Evolutionary conservation across 2,113 vertebrate genomes (phyloP).

Genomic region (Chelonoidis abingdonii): DNA sequence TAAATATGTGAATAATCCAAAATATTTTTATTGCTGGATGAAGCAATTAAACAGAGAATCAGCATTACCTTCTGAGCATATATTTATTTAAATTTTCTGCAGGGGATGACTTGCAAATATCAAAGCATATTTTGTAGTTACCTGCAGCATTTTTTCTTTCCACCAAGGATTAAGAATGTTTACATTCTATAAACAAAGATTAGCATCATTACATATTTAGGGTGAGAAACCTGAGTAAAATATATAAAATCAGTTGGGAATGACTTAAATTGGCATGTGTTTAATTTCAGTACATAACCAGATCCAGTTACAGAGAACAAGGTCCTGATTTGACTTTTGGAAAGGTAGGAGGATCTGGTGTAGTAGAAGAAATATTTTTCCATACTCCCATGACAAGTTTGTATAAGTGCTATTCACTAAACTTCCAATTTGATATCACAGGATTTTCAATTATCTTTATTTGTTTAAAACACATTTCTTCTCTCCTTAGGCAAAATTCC

Average conservation of each 20-base stretch:
- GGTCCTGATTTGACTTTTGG: not conserved
- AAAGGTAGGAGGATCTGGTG: not conserved
- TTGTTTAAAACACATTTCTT: not conserved
- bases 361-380: not conserved
- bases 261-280: not conserved
- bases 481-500: not conserved
- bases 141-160: slow-evolving; percentile 21
- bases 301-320: not conserved
- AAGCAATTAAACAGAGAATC: slow-evolving; percentile 43
- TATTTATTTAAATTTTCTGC: slow-evolving; percentile 32
- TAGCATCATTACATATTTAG: slow-evolving; percentile 4
- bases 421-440: not conserved
- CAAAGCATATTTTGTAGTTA: not conserved
- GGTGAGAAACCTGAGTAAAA: slow-evolving; percentile 15
- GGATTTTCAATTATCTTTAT: not conserved
- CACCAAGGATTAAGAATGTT: slow-evolving; percentile 32
- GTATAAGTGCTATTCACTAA: not conserved
- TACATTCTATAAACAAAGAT: slow-evolving; percentile 23
- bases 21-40: slow-evolving; percentile 21
- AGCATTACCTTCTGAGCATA: slow-evolving; percentile 10
- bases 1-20: slow-evolving; percentile 16
- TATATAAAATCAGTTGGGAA: not conserved
- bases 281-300: not conserved
- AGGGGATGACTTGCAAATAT: slow-evolving; percentile 30
- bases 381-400: not conserved